A percentile compares a stretch with the other conserved stretches of the same genome.
Evolutionary conservation across 2,113 vertebrate genomes (phyloP).

Genomic region (Agapornis roseicollis): DNA sequence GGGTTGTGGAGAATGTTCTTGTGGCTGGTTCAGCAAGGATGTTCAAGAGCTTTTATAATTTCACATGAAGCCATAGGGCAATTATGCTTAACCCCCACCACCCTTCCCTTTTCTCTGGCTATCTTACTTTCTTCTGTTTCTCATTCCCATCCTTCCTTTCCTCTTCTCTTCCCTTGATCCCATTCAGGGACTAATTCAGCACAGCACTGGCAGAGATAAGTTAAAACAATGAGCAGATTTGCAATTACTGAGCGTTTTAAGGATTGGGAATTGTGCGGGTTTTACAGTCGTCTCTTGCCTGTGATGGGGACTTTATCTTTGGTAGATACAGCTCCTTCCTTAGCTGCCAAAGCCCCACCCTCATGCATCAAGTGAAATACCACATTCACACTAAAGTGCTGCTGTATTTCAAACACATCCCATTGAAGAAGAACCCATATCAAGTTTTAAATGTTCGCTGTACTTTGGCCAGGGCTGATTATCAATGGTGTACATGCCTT

Average conservation of each 20-base stretch:
- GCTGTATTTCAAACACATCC: background rate
- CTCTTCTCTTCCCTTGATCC: slow-evolving; percentile 11
- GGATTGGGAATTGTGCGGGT: background rate
- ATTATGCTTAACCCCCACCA: background rate
- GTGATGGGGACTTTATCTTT: background rate
- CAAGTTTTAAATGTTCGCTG: background rate
- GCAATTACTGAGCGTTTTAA: slow-evolving; percentile 28
- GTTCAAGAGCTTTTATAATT: background rate
- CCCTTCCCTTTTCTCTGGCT: background rate
- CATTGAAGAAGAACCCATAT: background rate
- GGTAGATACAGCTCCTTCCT: slow-evolving; percentile 12
- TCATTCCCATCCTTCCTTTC: slow-evolving; percentile 12
- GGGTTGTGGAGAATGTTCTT: background rate
- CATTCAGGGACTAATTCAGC: slow-evolving; percentile 53
- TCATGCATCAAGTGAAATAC: slow-evolving; percentile 8
- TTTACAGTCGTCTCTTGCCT: background rate
- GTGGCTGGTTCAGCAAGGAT: background rate
- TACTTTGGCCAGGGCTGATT: slow-evolving; percentile 37
- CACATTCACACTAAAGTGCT: background rate
- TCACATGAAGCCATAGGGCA: background rate
- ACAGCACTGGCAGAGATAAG: slow-evolving; percentile 16
- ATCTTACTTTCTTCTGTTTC: background rate
- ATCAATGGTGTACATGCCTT: slow-evolving; percentile 46
- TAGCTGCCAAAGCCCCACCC: background rate
- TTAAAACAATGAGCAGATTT: slow-evolving; percentile 54